Conservation (phyloP, 2,797 vertebrate species). For the Rhinatrema bivittatum region DNA sequence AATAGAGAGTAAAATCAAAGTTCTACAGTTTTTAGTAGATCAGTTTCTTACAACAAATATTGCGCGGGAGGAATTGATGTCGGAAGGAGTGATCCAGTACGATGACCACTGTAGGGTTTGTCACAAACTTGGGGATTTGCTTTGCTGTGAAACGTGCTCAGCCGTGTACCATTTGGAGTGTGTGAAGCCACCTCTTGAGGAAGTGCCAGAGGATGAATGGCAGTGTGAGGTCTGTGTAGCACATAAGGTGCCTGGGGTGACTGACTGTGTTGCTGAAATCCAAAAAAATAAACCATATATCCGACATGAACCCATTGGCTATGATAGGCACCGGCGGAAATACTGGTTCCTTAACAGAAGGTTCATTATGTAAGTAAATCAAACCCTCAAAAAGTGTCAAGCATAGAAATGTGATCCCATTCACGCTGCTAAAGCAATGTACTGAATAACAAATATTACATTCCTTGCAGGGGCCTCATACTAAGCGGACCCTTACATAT, state of each 20-base stretch:
- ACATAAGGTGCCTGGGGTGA: constrained; percentile 86
- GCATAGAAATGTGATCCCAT: too few species aligned
- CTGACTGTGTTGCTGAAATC: constrained; percentile 85
- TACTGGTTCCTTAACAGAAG: constrained; percentile 94
- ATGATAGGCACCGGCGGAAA: constrained; percentile 81
- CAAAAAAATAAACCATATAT: constrained; percentile 90
- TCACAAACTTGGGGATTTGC: constrained; percentile 90
- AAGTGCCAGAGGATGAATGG: constrained; percentile 97
- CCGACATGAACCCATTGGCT: constrained; percentile 86
- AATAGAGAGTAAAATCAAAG: constrained; percentile 88
- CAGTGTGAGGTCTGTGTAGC: constrained; percentile 94
- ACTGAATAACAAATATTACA: too few species aligned
- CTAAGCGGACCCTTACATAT: too few species aligned
- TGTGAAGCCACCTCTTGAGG: constrained; percentile 85
- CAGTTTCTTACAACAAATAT: constrained; percentile 94
- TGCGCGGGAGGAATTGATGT: constrained; percentile 92
- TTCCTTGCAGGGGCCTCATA: too few species aligned
- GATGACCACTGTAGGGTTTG: constrained; percentile 95
- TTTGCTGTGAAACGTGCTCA: constrained; percentile 94
- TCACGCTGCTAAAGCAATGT: too few species aligned
- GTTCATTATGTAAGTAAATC: constrained; percentile 79
- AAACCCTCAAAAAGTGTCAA: too few species aligned
- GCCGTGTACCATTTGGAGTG: constrained; percentile 96
- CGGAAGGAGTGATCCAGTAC: constrained; percentile 89
- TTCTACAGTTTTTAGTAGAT: constrained; percentile 92